phyloP scores from a whole-genome alignment of 2,113 vertebrate species.

The Prietella phreatophila region DNA sequence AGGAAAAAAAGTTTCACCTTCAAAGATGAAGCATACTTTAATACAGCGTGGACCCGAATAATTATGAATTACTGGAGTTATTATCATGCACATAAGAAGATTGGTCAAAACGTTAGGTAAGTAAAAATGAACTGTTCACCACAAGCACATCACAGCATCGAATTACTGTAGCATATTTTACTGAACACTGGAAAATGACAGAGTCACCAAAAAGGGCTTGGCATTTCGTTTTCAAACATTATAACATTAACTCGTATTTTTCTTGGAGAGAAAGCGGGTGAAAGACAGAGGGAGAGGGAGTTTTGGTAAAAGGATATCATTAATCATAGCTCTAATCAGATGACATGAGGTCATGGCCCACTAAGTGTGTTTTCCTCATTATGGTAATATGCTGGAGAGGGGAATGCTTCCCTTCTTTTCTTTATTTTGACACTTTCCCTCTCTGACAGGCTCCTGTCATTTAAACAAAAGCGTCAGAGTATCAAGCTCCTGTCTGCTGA shows the following conservation, averaged over 20 bases:
- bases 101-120: not conserved
- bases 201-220: not conserved
- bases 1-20: not conserved
- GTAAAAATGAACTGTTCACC: not conserved
- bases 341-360: constrained; percentile 93
- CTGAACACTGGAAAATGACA: not conserved
- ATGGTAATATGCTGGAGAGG: constrained; percentile 95
- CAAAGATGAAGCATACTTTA: not conserved
- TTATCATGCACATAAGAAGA: not conserved
- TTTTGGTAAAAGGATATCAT: constrained; percentile 90
- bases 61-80: not conserved
- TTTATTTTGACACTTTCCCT: constrained; percentile 71
- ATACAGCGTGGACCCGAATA: not conserved
- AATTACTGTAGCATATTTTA: not conserved
- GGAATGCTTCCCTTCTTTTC: constrained; percentile 70
- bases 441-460: constrained; percentile 71
- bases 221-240: constrained; percentile 1
- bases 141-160: not conserved
- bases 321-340: constrained; percentile 98
- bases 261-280: constrained; percentile 56
- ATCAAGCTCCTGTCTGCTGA: constrained; percentile 53
- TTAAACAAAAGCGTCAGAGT: constrained; percentile 60
- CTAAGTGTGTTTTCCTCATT: constrained; percentile 99
- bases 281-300: constrained; percentile 76
- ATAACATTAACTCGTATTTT: constrained; percentile 30